Conservation (phyloP, 2,113 vertebrate species). For the Chaetura pelagica region DNA sequence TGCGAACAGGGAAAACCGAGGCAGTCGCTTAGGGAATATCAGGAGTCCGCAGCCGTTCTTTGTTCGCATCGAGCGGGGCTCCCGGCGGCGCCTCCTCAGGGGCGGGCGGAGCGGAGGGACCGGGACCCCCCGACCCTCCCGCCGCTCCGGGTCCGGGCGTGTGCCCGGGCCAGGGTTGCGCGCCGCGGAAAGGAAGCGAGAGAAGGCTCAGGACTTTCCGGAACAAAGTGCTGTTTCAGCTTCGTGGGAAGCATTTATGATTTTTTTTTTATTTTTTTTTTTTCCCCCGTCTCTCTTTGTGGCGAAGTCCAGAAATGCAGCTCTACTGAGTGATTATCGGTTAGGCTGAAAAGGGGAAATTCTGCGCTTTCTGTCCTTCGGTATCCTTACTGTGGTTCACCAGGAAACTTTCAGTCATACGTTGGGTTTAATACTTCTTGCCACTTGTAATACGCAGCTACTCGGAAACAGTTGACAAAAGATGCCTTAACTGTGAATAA, state of each 20-base stretch:
- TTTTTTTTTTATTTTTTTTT: neutral
- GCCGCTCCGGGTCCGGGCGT: no score
- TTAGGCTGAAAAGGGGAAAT: neutral
- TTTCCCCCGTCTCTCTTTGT: no score
- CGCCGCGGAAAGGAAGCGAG: no score
- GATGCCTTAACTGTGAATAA: neutral
- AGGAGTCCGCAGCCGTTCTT: neutral
- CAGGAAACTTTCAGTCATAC: neutral
- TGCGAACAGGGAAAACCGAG: no score
- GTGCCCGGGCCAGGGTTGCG: fast-evolving
- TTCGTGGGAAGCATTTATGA: neutral
- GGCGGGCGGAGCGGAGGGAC: no score
- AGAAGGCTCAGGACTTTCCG: neutral
- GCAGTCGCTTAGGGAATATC: fast-evolving
- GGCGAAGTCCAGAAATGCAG: neutral
- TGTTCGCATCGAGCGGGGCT: no score
- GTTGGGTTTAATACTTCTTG: neutral
- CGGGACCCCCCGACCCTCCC: fast-evolving
- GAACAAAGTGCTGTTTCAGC: fast-evolving
- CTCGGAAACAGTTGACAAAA: neutral
- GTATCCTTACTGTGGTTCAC: neutral
- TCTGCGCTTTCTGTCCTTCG: neutral
- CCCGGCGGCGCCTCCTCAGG: no score
- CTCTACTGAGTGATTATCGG: neutral
- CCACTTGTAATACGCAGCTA: neutral